A percentile compares a stretch with the other conserved stretches of the same genome.
These are phyloP conservation scores for Calephelis virginiensis DNA, from an alignment of 1,140 invertebrate genomes.

Conservation along the genomic window DNA sequence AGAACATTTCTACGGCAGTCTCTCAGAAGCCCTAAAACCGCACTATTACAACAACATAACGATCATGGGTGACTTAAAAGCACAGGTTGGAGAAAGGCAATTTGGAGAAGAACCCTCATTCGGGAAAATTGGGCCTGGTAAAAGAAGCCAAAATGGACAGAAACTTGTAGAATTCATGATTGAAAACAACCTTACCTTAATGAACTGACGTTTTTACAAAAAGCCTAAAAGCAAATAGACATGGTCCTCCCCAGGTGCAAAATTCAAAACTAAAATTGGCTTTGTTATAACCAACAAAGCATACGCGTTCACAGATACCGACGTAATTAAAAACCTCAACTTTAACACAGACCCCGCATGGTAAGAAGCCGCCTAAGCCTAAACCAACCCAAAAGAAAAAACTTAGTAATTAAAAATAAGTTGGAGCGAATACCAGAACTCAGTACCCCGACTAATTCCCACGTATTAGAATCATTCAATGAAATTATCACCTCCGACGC, in stretches of 20 bases:
- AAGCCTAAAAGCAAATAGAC: slow-evolving; percentile 24
- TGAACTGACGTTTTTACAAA: slow-evolving; percentile 24
- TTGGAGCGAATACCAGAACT: neutral
- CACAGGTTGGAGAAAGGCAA: slow-evolving; percentile 28
- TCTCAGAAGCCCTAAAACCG: slow-evolving; percentile 20
- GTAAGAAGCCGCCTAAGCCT: slow-evolving; percentile 26
- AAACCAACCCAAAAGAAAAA: slow-evolving; percentile 27
- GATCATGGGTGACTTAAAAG: neutral
- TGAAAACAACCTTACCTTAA: slow-evolving; percentile 26
- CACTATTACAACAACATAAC: slow-evolving; percentile 26
- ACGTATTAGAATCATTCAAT: neutral
- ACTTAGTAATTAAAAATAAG: slow-evolving; percentile 4
- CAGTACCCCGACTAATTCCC: neutral
- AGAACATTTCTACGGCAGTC: slow-evolving; percentile 24
- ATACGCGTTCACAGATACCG: slow-evolving; percentile 23
- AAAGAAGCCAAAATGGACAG: slow-evolving; percentile 34
- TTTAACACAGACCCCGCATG: slow-evolving; percentile 35
- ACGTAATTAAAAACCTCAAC: slow-evolving; percentile 26
- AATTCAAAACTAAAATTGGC: slow-evolving; percentile 17
- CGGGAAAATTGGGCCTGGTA: slow-evolving; percentile 30
- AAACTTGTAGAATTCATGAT: slow-evolving; percentile 24
- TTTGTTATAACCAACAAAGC: slow-evolving; percentile 28
- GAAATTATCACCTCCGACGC: neutral
- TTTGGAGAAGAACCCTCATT: no score
- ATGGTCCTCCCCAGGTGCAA: slow-evolving; percentile 25